A percentile compares a stretch with the other conserved stretches of the same genome.
Evolutionary conservation across 1,140 invertebrate genomes (phyloP).

Genomic region (Drosophila takahashii): DNA sequence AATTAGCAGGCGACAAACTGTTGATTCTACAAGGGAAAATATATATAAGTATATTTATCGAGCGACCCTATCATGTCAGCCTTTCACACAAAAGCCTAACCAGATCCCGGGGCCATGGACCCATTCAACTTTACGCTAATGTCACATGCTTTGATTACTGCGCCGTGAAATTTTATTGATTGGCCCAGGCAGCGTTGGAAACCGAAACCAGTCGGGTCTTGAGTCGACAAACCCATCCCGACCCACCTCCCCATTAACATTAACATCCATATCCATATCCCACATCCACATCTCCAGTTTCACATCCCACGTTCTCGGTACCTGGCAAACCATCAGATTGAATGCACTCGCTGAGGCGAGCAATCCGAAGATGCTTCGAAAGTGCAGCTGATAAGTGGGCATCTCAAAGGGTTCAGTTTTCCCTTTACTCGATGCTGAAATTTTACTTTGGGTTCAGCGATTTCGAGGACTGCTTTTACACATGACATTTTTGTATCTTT

Average conservation of each 20-base stretch:
- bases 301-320: constrained; percentile 7
- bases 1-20: constrained; percentile 79
- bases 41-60: constrained; percentile 42
- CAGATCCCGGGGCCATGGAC: constrained; percentile 50
- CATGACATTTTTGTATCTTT: not conserved
- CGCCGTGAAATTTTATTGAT: constrained; percentile 84
- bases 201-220: constrained; percentile 30
- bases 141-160: constrained; percentile 83
- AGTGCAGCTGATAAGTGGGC: constrained; percentile 25
- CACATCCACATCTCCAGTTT: not conserved
- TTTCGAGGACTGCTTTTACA: not conserved
- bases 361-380: constrained; percentile 30
- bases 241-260: not conserved
- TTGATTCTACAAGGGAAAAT: constrained; percentile 62
- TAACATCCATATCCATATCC: constrained; percentile 13
- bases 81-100: constrained; percentile 62
- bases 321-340: constrained; percentile 34
- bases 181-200: constrained; percentile 65
- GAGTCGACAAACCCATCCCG: constrained; percentile 32
- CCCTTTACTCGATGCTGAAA: not conserved
- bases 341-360: constrained; percentile 38
- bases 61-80: constrained; percentile 64
- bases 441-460: not conserved
- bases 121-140: constrained; percentile 84
- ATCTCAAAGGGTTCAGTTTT: constrained; percentile 5